Evolutionary conservation across 2,888 invertebrate genomes (phyloP).

Genomic region (Caenorhabditis sp.): DNA sequence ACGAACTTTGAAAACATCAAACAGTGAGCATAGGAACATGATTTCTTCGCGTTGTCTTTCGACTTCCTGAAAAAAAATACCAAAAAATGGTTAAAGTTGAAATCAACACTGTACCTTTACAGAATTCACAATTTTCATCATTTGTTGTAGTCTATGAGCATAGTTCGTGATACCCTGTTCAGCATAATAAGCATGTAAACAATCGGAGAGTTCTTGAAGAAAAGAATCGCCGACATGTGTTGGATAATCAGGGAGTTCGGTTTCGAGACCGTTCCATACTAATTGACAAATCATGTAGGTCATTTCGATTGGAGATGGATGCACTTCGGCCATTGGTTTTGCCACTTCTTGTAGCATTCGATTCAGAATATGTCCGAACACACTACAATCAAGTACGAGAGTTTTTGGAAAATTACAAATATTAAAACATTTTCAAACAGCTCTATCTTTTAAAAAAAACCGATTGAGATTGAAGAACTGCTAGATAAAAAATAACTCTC

Average conservation of each 20-base stretch:
- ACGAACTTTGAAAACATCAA: slow-evolving; percentile 32
- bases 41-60: slow-evolving; percentile 31
- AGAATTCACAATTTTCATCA: slow-evolving; percentile 39
- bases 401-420: too few species aligned
- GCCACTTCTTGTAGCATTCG: slow-evolving; percentile 30
- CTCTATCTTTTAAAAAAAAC: too few species aligned
- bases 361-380: slow-evolving; percentile 19
- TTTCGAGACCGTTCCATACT: slow-evolving; percentile 32
- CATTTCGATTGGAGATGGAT: slow-evolving; percentile 33
- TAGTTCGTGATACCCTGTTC: slow-evolving; percentile 25
- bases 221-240: slow-evolving; percentile 21
- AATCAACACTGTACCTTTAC: slow-evolving; percentile 4
- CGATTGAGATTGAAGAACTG: too few species aligned
- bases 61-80: slow-evolving; percentile 10
- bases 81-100: background rate
- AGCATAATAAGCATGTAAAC: slow-evolving; percentile 20
- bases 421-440: too few species aligned
- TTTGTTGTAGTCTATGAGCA: slow-evolving; percentile 26
- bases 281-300: slow-evolving; percentile 37
- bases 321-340: slow-evolving; percentile 24
- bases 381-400: slow-evolving; percentile 8
- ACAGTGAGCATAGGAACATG: slow-evolving; percentile 25
- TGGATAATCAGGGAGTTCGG: slow-evolving; percentile 20
- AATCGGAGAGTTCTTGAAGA: slow-evolving; percentile 25
- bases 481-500: too few species aligned